These are phyloP conservation scores for Heterotilapia buettikoferi DNA, from an alignment of 2,113 vertebrate species.

Conservation along the genomic window DNA sequence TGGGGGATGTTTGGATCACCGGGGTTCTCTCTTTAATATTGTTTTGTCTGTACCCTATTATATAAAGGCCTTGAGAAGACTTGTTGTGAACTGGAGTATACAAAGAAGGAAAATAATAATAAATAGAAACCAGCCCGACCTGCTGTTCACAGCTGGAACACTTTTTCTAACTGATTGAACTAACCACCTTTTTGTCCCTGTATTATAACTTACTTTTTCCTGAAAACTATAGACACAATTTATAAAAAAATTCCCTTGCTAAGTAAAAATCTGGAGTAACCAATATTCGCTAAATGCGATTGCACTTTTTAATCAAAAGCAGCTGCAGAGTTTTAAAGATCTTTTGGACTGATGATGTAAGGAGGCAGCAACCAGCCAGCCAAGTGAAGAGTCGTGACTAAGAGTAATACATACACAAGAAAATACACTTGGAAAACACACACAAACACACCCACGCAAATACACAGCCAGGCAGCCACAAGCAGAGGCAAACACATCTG, in stretches of 20 bases:
- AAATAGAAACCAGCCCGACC: neutral
- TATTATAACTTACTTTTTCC: neutral
- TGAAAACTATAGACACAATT: neutral
- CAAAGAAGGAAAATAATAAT: neutral
- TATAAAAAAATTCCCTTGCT: neutral
- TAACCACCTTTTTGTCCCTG: neutral
- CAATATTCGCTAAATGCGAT: neutral
- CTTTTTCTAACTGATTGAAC: neutral
- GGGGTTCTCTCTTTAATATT: neutral
- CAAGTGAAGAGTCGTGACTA: conserved; percentile 25
- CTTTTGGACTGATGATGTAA: conserved; percentile 43
- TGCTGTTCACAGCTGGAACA: neutral
- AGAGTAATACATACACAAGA: neutral
- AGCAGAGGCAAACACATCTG: conserved; percentile 7
- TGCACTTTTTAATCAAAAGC: conserved; percentile 6
- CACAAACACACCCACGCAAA: neutral
- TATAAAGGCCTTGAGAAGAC: neutral
- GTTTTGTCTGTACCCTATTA: neutral
- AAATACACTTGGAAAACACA: neutral
- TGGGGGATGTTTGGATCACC: neutral
- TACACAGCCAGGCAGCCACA: neutral
- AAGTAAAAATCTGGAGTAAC: neutral
- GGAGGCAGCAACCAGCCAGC: conserved; percentile 30
- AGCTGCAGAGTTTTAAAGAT: conserved; percentile 21
- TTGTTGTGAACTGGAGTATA: neutral